A percentile compares a stretch with the other conserved stretches of the same genome.
Evolutionary conservation across 2,797 vertebrate genomes (phyloP).

Genomic region (Leucoraja ocellata): DNA sequence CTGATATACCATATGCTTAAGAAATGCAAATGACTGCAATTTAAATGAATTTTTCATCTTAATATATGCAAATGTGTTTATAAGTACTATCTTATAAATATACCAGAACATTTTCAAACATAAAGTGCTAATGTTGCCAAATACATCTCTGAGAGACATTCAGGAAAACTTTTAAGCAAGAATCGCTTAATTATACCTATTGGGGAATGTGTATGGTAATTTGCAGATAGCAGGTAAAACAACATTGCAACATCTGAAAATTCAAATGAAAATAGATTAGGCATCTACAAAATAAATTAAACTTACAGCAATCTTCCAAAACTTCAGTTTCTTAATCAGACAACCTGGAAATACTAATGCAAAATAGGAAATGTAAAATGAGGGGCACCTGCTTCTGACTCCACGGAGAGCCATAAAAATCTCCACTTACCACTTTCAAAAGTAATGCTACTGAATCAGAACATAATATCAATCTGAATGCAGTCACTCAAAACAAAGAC

Average conservation of each 20-base stretch:
- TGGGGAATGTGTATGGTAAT: slow-evolving; percentile 68
- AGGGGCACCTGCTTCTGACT: slow-evolving; percentile 29
- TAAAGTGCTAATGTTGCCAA: slow-evolving; percentile 74
- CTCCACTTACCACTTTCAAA: neutral
- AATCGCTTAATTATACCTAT: slow-evolving; percentile 75
- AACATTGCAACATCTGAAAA: slow-evolving; percentile 65
- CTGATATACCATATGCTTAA: slow-evolving; percentile 98
- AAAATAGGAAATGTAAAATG: slow-evolving; percentile 23
- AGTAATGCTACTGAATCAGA: neutral
- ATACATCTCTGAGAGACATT: slow-evolving; percentile 69
- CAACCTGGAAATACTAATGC: neutral
- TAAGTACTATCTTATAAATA: slow-evolving; percentile 98
- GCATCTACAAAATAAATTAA: slow-evolving; percentile 34
- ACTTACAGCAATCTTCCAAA: slow-evolving; percentile 15
- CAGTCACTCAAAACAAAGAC: neutral
- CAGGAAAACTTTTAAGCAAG: slow-evolving; percentile 72
- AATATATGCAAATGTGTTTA: slow-evolving; percentile 99
- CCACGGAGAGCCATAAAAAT: neutral
- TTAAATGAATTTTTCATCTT: slow-evolving; percentile 99
- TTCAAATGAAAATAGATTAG: slow-evolving; percentile 40
- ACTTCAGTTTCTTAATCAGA: slow-evolving; percentile 29
- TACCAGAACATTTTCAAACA: slow-evolving; percentile 79
- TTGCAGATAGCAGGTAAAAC: slow-evolving; percentile 68
- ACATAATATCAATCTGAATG: neutral
- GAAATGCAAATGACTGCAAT: slow-evolving; percentile 98